These are phyloP conservation scores for Cyclopterus lumpus DNA, from an alignment of 2,797 vertebrate species.

Conservation along the genomic window DNA sequence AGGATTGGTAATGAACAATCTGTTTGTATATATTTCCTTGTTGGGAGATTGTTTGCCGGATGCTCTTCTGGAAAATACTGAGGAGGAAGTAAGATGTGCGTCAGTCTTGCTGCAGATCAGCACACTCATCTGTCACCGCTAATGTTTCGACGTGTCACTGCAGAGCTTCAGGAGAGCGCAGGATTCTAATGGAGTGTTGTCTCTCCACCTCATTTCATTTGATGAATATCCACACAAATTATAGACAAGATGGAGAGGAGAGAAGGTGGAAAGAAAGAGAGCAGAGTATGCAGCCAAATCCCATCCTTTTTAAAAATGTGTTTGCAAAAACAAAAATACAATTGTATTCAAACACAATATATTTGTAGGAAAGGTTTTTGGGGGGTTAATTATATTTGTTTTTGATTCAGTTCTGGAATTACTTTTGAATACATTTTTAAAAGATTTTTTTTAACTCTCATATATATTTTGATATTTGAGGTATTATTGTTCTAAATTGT, in stretches of 20 bases:
- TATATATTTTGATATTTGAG: too few species aligned
- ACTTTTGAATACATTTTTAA: too few species aligned
- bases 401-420: too few species aligned
- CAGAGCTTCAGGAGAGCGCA: conserved; percentile 55
- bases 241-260: conserved; percentile 6
- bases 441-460: too few species aligned
- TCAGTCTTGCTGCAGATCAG: conserved; percentile 30
- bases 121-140: conserved; percentile 45
- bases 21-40: conserved; percentile 12
- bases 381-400: too few species aligned
- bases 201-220: conserved; percentile 50
- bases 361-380: too few species aligned
- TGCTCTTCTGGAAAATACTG: conserved; percentile 22
- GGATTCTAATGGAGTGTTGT: conserved; percentile 61
- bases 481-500: too few species aligned
- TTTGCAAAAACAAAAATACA: too few species aligned
- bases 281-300: background rate
- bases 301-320: too few species aligned
- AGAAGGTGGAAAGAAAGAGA: background rate
- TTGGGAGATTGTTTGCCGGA: conserved; percentile 12
- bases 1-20: conserved; percentile 22
- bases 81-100: conserved; percentile 4
- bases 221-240: conserved; percentile 50
- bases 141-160: conserved; percentile 40
- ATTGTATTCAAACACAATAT: too few species aligned